phyloP scores from a whole-genome alignment of 64 coral and sea anemone species.

The Cladopsammia gracilis region DNA sequence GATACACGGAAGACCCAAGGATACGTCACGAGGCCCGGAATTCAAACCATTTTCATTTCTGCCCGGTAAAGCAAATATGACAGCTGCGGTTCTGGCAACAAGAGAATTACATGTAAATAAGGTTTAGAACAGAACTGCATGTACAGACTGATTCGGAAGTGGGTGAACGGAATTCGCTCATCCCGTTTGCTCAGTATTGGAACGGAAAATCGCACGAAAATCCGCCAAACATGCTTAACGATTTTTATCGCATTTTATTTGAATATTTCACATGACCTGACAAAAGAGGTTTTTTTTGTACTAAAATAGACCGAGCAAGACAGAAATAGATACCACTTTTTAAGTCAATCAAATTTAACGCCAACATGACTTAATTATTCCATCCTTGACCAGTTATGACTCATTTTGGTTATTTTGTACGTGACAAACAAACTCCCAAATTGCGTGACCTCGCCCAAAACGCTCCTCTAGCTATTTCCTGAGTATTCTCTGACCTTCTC shows the following conservation, averaged over 20 bases:
- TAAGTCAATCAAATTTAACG: no score
- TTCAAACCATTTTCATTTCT: not conserved
- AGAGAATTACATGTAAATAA: not conserved
- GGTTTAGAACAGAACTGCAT: not conserved
- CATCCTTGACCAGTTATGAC: no score
- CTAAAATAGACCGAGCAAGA: no score
- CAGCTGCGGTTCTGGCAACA: not conserved
- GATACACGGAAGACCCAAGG: not conserved
- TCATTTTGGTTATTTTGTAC: not conserved
- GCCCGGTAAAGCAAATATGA: not conserved
- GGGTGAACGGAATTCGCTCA: not conserved
- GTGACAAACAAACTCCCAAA: not conserved
- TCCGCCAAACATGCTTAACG: not conserved
- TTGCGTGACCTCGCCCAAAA: not conserved
- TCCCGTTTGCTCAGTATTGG: not conserved
- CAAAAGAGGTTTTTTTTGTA: no score
- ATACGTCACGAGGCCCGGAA: not conserved
- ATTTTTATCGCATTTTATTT: not conserved
- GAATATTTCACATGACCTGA: not conserved
- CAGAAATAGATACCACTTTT: no score
- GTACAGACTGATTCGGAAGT: not conserved
- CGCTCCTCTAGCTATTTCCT: no score
- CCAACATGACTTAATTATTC: no score
- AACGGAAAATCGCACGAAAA: slow-evolving; percentile 9
- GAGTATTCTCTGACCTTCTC: no score